A percentile compares a stretch with the other conserved stretches of the same genome.
Conservation (phyloP, 2,113 vertebrate genomes). For the Ptyas mucosa region DNA sequence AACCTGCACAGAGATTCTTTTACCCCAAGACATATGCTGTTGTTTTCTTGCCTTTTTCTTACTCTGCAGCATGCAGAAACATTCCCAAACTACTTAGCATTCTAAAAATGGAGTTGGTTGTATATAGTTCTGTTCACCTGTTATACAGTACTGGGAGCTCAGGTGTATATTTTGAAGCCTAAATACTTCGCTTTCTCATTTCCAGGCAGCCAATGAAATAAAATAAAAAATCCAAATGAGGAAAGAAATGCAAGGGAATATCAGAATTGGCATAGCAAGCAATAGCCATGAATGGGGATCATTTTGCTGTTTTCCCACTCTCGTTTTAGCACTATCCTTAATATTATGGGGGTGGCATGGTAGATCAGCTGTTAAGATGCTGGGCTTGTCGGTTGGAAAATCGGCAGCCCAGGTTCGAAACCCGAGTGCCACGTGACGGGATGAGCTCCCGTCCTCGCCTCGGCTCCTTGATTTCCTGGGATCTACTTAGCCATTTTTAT, state of each 20-base stretch:
- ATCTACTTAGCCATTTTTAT: background rate
- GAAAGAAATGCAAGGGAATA: background rate
- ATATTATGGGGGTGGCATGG: background rate
- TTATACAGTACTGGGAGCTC: background rate
- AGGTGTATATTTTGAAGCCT: slow-evolving; percentile 32
- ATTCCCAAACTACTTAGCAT: slow-evolving; percentile 53
- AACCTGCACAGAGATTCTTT: slow-evolving; percentile 58
- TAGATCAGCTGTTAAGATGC: background rate
- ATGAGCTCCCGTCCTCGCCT: background rate
- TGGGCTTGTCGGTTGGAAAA: background rate
- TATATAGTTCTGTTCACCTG: slow-evolving; percentile 39
- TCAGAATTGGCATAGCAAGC: slow-evolving; percentile 10
- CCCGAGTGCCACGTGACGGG: background rate
- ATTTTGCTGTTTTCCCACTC: background rate
- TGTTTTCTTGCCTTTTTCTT: slow-evolving; percentile 50
- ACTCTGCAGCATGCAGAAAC: slow-evolving; percentile 28
- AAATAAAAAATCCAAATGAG: background rate
- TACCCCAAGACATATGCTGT: slow-evolving; percentile 46
- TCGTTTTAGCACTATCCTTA: background rate
- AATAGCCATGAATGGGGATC: background rate
- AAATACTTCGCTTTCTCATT: slow-evolving; percentile 17
- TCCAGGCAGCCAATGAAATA: slow-evolving; percentile 23
- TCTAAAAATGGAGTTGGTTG: slow-evolving; percentile 44
- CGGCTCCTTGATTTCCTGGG: background rate
- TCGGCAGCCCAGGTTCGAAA: background rate